Evolutionary conservation across 2,888 invertebrate genomes (phyloP).

Genomic region (Euplagia quadripunctaria): DNA sequence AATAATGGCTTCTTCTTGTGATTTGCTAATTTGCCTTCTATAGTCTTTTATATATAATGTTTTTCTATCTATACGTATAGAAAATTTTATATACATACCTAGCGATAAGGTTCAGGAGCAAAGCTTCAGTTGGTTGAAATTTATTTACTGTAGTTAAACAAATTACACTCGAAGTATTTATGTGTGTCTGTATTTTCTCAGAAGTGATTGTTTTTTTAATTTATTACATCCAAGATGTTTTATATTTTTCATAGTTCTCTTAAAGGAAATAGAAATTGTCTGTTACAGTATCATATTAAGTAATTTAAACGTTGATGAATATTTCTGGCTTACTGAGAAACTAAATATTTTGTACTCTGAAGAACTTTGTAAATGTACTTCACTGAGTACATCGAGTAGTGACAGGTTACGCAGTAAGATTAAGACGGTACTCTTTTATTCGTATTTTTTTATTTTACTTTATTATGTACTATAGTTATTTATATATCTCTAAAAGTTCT

Average conservation of each 20-base stretch:
- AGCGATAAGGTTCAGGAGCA: constrained; percentile 68
- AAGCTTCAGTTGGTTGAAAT: constrained; percentile 72
- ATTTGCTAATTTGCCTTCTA: constrained; percentile 84
- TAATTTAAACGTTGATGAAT: constrained; percentile 13
- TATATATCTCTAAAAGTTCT: constrained; percentile 43
- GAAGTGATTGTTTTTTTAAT: constrained; percentile 27
- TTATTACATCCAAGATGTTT: constrained; percentile 20
- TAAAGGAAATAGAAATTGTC: too few relatives aligned
- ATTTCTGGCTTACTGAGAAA: constrained; percentile 17
- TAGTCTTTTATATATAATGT: constrained; percentile 72
- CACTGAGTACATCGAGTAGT: constrained; percentile 7
- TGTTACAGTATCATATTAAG: too few relatives aligned
- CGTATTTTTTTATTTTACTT: constrained; percentile 26
- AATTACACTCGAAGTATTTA: constrained; percentile 41
- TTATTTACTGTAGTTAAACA: constrained; percentile 60
- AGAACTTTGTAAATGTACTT: constrained; percentile 1
- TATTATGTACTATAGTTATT: constrained; percentile 24
- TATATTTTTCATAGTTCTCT: not conserved
- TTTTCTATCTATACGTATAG: constrained; percentile 68
- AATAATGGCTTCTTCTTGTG: constrained; percentile 79
- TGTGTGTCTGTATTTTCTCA: constrained; percentile 34
- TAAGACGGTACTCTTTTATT: constrained; percentile 14
- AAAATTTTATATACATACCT: constrained; percentile 71
- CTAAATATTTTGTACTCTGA: constrained; percentile 18
- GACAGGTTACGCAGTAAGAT: constrained; percentile 16